Percentiles rank a stretch among this genome's conserved stretches.
phyloP scores from a whole-genome alignment of 2,888 invertebrate genomes.

The Campaea margaritaria region DNA sequence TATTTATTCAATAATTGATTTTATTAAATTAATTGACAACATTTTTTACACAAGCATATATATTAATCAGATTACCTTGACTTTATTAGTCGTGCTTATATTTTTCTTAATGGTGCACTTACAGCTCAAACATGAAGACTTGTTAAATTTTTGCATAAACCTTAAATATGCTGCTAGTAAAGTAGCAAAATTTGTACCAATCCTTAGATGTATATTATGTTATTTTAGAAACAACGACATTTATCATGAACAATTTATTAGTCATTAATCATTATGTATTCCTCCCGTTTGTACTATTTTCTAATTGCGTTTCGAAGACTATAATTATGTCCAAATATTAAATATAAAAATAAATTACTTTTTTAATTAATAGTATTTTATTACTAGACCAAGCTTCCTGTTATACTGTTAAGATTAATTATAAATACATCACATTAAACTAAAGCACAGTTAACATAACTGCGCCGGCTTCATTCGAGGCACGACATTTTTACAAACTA shows the following conservation, averaged over 20 bases:
- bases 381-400: slow-evolving; percentile 38
- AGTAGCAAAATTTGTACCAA: too few relatives aligned
- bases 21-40: too few relatives aligned
- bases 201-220: slow-evolving; percentile 1
- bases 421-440: slow-evolving; percentile 44
- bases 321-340: slow-evolving; percentile 19
- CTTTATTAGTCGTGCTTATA: too few relatives aligned
- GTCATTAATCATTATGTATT: slow-evolving; percentile 19
- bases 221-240: slow-evolving; percentile 18
- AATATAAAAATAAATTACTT: slow-evolving; percentile 20
- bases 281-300: slow-evolving; percentile 6
- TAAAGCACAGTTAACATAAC: slow-evolving; percentile 75
- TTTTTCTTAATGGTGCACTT: too few relatives aligned
- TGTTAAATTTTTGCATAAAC: too few relatives aligned
- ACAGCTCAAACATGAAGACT: too few relatives aligned
- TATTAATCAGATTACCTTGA: too few relatives aligned
- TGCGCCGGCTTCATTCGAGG: slow-evolving; percentile 63
- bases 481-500: slow-evolving; percentile 51
- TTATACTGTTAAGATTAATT: slow-evolving; percentile 27
- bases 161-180: too few relatives aligned
- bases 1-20: too few relatives aligned
- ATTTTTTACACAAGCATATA: too few relatives aligned
- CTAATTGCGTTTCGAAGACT: slow-evolving; percentile 5
- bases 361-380: slow-evolving; percentile 27
- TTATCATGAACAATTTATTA: slow-evolving; percentile 23